These are phyloP conservation scores for Protobothrops flavoviridis DNA, from an alignment of 2,113 vertebrate genomes.

Conservation along the genomic window DNA sequence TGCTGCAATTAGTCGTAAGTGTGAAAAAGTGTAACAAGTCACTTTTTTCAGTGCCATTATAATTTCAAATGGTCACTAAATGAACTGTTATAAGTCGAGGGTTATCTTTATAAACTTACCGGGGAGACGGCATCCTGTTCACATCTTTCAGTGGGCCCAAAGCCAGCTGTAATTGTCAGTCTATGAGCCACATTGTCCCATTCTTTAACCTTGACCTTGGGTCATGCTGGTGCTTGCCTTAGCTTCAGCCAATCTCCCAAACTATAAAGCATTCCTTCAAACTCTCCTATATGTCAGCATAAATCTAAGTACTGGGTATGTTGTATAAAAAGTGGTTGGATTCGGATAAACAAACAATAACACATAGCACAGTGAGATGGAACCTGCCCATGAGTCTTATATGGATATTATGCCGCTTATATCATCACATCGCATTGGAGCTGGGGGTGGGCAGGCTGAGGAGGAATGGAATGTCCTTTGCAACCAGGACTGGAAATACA, in stretches of 20 bases:
- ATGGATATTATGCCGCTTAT: neutral
- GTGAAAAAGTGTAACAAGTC: neutral
- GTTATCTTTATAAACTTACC: neutral
- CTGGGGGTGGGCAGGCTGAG: neutral
- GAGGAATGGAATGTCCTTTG: neutral
- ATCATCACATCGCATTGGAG: neutral
- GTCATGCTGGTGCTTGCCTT: neutral
- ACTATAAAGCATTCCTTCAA: neutral
- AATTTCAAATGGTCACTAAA: neutral
- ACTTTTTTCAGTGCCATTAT: neutral
- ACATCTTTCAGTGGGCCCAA: neutral
- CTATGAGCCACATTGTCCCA: neutral
- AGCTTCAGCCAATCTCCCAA: neutral
- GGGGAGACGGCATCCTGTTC: neutral
- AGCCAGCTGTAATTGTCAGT: neutral
- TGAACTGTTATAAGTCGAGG: neutral
- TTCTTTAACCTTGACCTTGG: neutral
- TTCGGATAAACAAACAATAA: slow-evolving; percentile 1
- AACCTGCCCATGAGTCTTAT: neutral
- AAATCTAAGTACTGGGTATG: neutral
- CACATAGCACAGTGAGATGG: neutral
- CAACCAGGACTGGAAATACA: neutral
- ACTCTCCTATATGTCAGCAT: slow-evolving; percentile 1
- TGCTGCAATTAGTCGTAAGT: neutral
- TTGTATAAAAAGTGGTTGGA: slow-evolving; percentile 3